A percentile compares a stretch with the other conserved stretches of the same genome.
Conservation (phyloP, 2,113 vertebrate species). For the Xenopus tropicalis region UCB_Xtro_10.0 CM004450.2:89456001-89456500, state of each 20-base stretch:
- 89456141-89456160: background rate
- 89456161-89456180: background rate
- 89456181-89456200: constrained; percentile 13
- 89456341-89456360: constrained; percentile 23
- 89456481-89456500: constrained; percentile 98
- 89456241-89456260: constrained; percentile 16
- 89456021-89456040: no score
- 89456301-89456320: constrained; percentile 39
- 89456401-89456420: constrained; percentile 14
- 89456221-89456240: constrained; percentile 4
- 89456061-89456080: background rate
- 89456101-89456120: background rate
- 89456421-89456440: constrained; percentile 41
- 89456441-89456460: constrained; percentile 70
- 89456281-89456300: constrained; percentile 28
- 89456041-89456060: no score
- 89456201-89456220: constrained; percentile 33
- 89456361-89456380: constrained; percentile 48
- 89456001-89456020: no score
- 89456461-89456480: constrained; percentile 99
- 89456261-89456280: constrained; percentile 20
- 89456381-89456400: constrained; percentile 42
- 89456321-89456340: constrained; percentile 35
- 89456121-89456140: background rate
- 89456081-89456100: background rate